Evolutionary conservation across 2,888 invertebrate genomes (phyloP).

Genomic region (Eupithecia vulgata): DNA sequence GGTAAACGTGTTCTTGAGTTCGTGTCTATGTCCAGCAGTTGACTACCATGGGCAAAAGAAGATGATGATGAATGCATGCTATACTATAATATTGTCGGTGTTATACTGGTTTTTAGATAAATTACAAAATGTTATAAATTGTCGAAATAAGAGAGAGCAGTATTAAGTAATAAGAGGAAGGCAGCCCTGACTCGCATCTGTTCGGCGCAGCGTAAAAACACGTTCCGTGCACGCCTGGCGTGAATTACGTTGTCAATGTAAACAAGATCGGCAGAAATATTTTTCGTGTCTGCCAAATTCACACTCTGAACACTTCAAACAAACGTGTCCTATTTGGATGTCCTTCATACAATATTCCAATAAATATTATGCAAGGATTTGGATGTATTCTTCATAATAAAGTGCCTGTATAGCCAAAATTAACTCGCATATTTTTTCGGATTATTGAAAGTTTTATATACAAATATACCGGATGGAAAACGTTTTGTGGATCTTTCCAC

Average conservation of each 20-base stretch:
- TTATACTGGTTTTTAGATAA: not conserved
- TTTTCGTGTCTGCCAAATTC: slow-evolving; percentile 66
- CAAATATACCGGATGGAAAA: too few species aligned
- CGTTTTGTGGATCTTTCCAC: too few species aligned
- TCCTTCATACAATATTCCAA: not conserved
- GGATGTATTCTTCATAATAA: not conserved
- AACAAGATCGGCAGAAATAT: slow-evolving; percentile 75
- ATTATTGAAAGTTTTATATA: too few species aligned
- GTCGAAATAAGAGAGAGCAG: not conserved
- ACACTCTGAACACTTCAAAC: not conserved
- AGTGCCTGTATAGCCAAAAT: too few species aligned
- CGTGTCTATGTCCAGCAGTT: too few species aligned
- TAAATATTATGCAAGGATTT: not conserved
- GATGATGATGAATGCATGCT: too few species aligned
- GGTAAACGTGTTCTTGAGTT: too few species aligned
- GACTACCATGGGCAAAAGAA: too few species aligned
- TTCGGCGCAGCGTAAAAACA: slow-evolving; percentile 62
- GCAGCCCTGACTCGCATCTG: slow-evolving; percentile 58
- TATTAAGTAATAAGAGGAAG: too few species aligned
- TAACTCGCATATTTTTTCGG: too few species aligned
- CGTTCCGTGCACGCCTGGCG: slow-evolving; percentile 38
- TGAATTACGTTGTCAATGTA: slow-evolving; percentile 76
- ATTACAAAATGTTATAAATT: not conserved
- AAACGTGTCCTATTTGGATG: not conserved
- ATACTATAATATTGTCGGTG: too few species aligned